A percentile compares a stretch with the other conserved stretches of the same genome.
These are phyloP conservation scores for Ivindomyrus marchei DNA, from an alignment of 2,113 vertebrate species.

Conservation along the genomic window DNA sequence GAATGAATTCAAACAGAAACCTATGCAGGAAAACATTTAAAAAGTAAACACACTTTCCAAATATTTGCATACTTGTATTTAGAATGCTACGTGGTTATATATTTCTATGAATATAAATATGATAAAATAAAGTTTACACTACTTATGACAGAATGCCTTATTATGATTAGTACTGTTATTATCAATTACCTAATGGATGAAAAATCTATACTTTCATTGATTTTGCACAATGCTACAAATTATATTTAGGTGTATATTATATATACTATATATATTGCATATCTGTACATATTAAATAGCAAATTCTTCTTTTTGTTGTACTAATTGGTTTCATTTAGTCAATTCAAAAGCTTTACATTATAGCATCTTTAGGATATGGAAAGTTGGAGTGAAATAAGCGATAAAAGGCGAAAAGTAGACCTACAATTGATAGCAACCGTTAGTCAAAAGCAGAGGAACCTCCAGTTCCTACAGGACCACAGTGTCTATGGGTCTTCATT, in stretches of 20 bases:
- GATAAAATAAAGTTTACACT: not conserved
- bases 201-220: not conserved
- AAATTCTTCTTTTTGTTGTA: not conserved
- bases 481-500: not conserved
- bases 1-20: slow-evolving; percentile 1
- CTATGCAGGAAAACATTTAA: not conserved
- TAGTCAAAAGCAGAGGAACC: not conserved
- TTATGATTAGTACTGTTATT: not conserved
- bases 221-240: slow-evolving; percentile 15
- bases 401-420: not conserved
- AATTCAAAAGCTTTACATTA: not conserved
- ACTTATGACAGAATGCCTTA: not conserved
- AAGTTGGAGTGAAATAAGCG: not conserved
- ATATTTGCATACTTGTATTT: not conserved
- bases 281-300: not conserved
- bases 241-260: not conserved
- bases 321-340: not conserved
- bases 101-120: not conserved
- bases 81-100: not conserved
- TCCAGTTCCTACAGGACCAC: not conserved
- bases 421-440: not conserved
- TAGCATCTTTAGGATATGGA: not conserved
- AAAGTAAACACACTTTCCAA: not conserved
- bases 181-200: not conserved
- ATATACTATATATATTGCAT: not conserved